Evolutionary conservation across 2,797 vertebrate genomes (phyloP), one percentile per base, ranked within the genome.

Genomic region (Huso huso): DNA sequence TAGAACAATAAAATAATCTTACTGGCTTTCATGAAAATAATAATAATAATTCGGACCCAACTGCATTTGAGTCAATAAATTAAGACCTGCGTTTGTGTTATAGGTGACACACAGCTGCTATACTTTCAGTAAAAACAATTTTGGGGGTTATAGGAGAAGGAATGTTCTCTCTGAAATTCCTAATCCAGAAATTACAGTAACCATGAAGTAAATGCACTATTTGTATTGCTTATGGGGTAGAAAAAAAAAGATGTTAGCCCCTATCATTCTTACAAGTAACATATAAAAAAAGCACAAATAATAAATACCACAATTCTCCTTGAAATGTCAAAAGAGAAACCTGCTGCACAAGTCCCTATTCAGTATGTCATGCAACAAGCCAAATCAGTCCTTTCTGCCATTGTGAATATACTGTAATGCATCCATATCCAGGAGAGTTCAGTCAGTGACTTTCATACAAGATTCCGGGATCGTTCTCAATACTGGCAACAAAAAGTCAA

Each of bases 301-400:
- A 89, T 89, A 88, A 90, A 89, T 86, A 86, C 74, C 74, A 76
- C 73, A 75, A 76, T 76, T 83, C 66, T 77, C 72, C 72, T 77
- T 78, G 83, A 84, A 77, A 78, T 63, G 53, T 83, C 82, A 80
- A 74, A 71, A 81, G 82, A 85, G 73, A 84, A 83, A 87, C 84
- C 78, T 68, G 73, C 75, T 84, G 71, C 76, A 83, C 82, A 83
- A 66, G 73, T 72, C 78, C 75, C 79, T 76, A 79, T 18, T 18
- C 15, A 18, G 63, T 71, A 73, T 74, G 81, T 85, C 86, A 84
- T 87, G 82, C 83, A 83, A 85, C 84, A 79, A 61, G 48, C 8
- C 49, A 4, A 60, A 12, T 49, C 6, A 10, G 13, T 12, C 48
- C 5, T 1, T 62, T 48, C 58, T 13, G 49, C n/a, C 48, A 15